These are phyloP conservation scores for Brachyalestes nurse DNA, from an alignment of 2,797 vertebrate species.

Conservation along the genomic window DNA sequence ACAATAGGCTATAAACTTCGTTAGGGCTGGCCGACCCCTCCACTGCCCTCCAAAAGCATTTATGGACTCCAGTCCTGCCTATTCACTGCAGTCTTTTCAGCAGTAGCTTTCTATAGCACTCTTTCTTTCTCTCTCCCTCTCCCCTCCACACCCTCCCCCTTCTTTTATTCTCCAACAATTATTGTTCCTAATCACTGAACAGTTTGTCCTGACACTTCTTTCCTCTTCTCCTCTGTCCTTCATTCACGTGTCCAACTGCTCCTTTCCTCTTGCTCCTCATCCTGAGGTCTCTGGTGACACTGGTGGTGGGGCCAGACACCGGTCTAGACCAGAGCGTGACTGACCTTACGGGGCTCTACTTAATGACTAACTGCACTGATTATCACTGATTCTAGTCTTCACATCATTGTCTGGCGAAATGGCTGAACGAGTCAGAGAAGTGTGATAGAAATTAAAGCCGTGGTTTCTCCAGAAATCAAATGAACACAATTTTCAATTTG, in stretches of 20 bases:
- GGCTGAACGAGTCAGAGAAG: no score
- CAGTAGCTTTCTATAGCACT: background rate
- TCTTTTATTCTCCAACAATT: background rate
- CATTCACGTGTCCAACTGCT: background rate
- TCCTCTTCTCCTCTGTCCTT: background rate
- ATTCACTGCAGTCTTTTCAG: conserved; percentile 12
- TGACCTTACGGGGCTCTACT: conserved; percentile 55
- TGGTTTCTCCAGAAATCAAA: no score
- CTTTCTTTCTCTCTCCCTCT: conserved; percentile 35
- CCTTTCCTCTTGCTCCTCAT: background rate
- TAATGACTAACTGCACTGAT: conserved; percentile 71
- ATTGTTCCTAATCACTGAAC: background rate
- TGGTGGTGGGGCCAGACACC: conserved; percentile 32
- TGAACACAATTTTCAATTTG: no score
- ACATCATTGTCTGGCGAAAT: background rate
- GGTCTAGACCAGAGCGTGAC: conserved; percentile 42
- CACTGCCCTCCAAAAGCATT: conserved; percentile 15
- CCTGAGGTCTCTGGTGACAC: conserved; percentile 51
- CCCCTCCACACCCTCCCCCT: conserved; percentile 1
- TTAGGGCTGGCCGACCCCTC: conserved; percentile 14
- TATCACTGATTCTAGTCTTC: conserved; percentile 64
- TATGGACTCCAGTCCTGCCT: conserved; percentile 8
- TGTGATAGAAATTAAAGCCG: no score
- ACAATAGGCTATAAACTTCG: conserved; percentile 24
- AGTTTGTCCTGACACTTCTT: background rate